These are phyloP conservation scores for Elanoides forficatus DNA, from an alignment of 2,113 vertebrate species.

Conservation along the genomic window DNA sequence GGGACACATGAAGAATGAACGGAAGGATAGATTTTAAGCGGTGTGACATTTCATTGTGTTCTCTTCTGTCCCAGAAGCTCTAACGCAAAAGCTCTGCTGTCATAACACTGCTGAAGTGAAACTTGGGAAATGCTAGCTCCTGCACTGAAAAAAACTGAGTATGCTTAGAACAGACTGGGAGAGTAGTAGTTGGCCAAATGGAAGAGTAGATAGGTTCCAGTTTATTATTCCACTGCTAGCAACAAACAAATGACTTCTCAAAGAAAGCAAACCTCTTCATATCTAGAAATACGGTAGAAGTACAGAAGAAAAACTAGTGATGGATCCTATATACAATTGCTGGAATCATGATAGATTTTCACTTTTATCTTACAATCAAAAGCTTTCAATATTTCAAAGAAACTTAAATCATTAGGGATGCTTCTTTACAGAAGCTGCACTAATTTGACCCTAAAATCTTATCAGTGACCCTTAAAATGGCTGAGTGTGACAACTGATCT, in stretches of 20 bases:
- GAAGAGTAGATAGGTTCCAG: background rate
- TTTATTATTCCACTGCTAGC: background rate
- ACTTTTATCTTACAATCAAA: background rate
- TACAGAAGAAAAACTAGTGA: background rate
- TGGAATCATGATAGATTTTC: background rate
- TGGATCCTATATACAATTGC: background rate
- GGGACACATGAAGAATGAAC: background rate
- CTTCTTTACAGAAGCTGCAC: background rate
- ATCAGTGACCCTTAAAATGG: background rate
- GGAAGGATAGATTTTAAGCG: background rate
- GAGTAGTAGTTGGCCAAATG: background rate
- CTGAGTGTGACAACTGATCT: background rate
- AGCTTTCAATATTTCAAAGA: background rate
- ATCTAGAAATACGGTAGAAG: background rate
- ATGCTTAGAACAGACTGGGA: background rate
- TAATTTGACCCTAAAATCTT: background rate
- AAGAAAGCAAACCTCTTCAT: background rate
- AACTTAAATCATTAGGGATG: background rate
- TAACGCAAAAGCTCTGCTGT: background rate
- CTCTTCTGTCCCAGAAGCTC: background rate
- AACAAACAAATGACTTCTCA: background rate
- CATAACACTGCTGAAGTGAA: background rate
- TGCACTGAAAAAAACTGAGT: background rate
- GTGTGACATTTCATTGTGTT: background rate
- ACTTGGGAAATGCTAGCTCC: background rate